These are phyloP conservation scores for Sander vitreus DNA, from an alignment of 2,113 vertebrate genomes.

Conservation along the genomic window DNA sequence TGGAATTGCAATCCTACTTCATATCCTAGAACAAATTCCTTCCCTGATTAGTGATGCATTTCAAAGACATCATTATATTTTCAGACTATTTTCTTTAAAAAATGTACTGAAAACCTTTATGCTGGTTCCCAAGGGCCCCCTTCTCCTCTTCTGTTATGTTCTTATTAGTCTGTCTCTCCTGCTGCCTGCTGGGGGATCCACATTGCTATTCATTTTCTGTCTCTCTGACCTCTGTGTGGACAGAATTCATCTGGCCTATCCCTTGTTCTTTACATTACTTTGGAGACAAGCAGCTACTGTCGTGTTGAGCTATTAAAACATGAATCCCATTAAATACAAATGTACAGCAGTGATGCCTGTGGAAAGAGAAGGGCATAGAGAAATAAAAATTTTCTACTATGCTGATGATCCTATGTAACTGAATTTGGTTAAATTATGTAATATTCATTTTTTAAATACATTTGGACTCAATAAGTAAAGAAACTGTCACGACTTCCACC, in stretches of 20 bases:
- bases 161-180: slow-evolving; percentile 94
- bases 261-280: slow-evolving; percentile 79
- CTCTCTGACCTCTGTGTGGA: slow-evolving; percentile 93
- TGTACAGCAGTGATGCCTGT: slow-evolving; percentile 57
- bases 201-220: slow-evolving; percentile 94
- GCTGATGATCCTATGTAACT: neutral
- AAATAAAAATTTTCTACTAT: slow-evolving; percentile 31
- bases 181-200: slow-evolving; percentile 91
- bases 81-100: slow-evolving; percentile 91
- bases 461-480: neutral
- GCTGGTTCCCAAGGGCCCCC: slow-evolving; percentile 89
- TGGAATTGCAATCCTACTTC: slow-evolving; percentile 78
- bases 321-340: slow-evolving; percentile 83
- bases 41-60: slow-evolving; percentile 94
- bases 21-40: slow-evolving; percentile 82
- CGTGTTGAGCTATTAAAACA: slow-evolving; percentile 89
- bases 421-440: slow-evolving; percentile 3
- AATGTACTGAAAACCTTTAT: slow-evolving; percentile 93
- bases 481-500: neutral
- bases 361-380: slow-evolving; percentile 35
- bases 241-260: slow-evolving; percentile 90
- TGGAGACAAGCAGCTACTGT: slow-evolving; percentile 80
- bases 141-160: slow-evolving; percentile 92
- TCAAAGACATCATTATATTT: slow-evolving; percentile 93
- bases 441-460: neutral